Base-by-base conservation (phyloP, 2,797 vertebrate genomes). In the Anguilla anguilla region DNA sequence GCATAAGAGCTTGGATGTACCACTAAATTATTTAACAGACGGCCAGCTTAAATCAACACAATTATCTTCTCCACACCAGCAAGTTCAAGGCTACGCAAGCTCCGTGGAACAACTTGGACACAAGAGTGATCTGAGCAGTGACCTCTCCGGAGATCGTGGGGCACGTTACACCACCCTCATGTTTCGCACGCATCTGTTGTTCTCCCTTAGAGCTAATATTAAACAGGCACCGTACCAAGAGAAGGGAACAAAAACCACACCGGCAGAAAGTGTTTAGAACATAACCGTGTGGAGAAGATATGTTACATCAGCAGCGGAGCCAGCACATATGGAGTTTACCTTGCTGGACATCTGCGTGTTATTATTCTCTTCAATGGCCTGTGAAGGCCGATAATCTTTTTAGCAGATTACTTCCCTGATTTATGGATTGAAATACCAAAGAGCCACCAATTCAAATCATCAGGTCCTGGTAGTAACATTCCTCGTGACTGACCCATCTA, bases 291-390 rank as follows among this genome's bases (percentile, higher is more conserved):
- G 94, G 91, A 93, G 90, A 79, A 88, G 90, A 86, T 83, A 92
- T 91, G 92, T 95, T 94, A 93, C 88, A 84, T 88, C 88, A 87
- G 90, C 51, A 92, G 89, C 90, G 85, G 25, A 49, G 25, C 85
- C 28, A 57, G 84, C 84, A 90, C 92, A 91, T 92, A 91, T 93
- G 93, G 92, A 91, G 93, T 93, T 93, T 90, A 89, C 92, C 92
- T 92, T 77, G 43, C 87, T 88, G 90, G 91, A 94, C 94, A 96
- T 95, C 94, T 95, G 95, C 91, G 91, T 91, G 86, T 93, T 94
- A 94, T 95, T 94, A 95, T 92, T 92, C 91, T 89, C 91, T 91
- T 93, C 91, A 93, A 92, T 94, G 93, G 92, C 90, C 91, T 90
- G 87, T 94, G 93, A 93, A 92, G 84, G 86, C 88, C 90, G 86